Evolutionary conservation across 2,797 vertebrate genomes (phyloP).

Genomic region (Acanthis flammea): DNA sequence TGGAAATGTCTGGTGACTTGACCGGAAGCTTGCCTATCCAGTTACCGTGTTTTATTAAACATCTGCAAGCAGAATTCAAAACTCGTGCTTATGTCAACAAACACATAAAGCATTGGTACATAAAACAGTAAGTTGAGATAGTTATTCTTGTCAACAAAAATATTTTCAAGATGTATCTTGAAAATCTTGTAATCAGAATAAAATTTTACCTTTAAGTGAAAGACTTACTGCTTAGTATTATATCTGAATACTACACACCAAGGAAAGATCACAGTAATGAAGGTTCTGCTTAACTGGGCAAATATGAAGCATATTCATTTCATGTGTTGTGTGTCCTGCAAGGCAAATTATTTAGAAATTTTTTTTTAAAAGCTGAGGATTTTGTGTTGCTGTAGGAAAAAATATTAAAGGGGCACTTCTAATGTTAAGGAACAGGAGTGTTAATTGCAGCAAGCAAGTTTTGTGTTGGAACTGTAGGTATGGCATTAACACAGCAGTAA

Average conservation of each 20-base stretch:
- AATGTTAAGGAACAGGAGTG: background rate
- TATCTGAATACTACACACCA: conserved; percentile 26
- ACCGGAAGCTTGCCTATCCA: conserved; percentile 12
- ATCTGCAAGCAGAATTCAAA: conserved; percentile 47
- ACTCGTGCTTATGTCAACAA: conserved; percentile 61
- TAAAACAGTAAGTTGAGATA: conserved; percentile 58
- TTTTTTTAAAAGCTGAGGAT: conserved; percentile 19
- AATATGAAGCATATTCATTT: conserved; percentile 39
- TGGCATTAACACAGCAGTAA: background rate
- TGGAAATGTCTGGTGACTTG: conserved; percentile 44
- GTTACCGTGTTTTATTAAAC: conserved; percentile 42
- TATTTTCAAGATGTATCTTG: conserved; percentile 64
- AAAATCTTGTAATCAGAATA: conserved; percentile 68
- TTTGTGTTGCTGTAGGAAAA: conserved; percentile 20
- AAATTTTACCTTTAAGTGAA: conserved; percentile 64
- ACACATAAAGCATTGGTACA: conserved; percentile 48
- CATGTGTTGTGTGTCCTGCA: conserved; percentile 56
- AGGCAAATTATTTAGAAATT: conserved; percentile 33
- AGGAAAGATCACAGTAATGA: conserved; percentile 11
- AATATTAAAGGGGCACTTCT: background rate
- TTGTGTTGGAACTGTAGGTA: background rate
- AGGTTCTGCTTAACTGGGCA: conserved; percentile 41
- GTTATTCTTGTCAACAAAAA: conserved; percentile 55
- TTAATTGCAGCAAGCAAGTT: background rate
- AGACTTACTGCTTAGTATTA: conserved; percentile 60